Conservation (phyloP, 2,888 invertebrate species). For the Glyphotaelius pellucidus region DNA sequence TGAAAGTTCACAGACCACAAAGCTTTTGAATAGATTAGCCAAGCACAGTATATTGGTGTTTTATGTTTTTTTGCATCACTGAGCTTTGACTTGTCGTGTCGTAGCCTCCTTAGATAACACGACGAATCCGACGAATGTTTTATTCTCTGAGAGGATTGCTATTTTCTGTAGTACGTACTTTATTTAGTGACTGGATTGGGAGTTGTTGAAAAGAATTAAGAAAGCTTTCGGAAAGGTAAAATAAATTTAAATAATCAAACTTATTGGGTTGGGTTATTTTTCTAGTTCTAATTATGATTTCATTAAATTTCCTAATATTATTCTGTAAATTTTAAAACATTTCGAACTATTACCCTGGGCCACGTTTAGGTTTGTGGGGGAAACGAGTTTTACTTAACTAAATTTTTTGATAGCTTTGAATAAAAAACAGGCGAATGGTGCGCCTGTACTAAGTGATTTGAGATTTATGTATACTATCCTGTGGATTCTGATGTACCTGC, state of each 20-base stretch:
- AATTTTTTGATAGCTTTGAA: no score
- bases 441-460: no score
- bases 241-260: no score
- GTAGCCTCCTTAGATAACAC: not conserved
- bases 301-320: no score
- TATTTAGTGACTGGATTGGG: not conserved
- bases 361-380: not conserved
- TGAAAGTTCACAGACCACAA: not conserved
- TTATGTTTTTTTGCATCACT: slow-evolving; percentile 2
- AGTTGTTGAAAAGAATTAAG: not conserved
- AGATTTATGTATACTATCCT: no score
- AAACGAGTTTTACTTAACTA: not conserved
- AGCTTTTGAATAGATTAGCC: not conserved
- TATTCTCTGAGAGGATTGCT: not conserved
- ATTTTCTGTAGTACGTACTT: not conserved
- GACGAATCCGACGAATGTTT: not conserved
- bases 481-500: no score
- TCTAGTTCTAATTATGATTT: no score
- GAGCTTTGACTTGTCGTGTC: not conserved
- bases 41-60: not conserved
- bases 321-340: not conserved
- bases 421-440: no score
- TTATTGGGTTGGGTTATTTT: no score
- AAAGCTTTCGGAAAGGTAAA: not conserved
- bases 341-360: not conserved